Evolutionary conservation across 1,140 invertebrate genomes (phyloP), one percentile per base, ranked within the genome.

Genomic region (Sinonovacula constricta): DNA sequence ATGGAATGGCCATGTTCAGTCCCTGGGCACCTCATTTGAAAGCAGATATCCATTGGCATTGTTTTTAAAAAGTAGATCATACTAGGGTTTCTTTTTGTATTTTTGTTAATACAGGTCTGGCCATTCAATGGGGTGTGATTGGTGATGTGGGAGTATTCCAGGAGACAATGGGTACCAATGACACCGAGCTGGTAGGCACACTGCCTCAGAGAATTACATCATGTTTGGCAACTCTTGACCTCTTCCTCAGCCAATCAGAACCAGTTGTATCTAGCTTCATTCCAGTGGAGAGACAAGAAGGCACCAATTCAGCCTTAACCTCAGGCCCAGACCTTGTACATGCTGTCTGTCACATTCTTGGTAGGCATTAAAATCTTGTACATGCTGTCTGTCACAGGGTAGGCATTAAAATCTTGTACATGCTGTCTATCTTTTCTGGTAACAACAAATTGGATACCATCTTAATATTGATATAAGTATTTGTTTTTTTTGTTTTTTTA

Each of bases 51-150:
- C 62, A 31, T 65, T 28, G 14, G 31, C 15, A 15, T 18, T 7
- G 22, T 36, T 2, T 34, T 39, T 36, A 2, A 34, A 22, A 1
- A 39, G 2, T 34, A 39, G 12, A 1, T 30, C 22, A 10, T 7
- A 18, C 7, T n/a, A 22, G 7, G n/a, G n/a, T 1, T n/a, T 53
- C 26, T 1, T n/a, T 36, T 39, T 33, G 18, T 31, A 12, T 70
- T 54, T 15, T n/a, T n/a, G n/a, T n/a, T n/a, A n/a, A n/a, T n/a
- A n/a, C 54, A 85, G 93, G 91, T 77, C 86, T 98, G 22, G 96
- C 97, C 30, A 96, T 99, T 81, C 98, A 99, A 90, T 99, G 98
- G 97, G 98, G 98, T 83, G 97, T 97, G 53, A 96, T 99, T 86
- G 98, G 97, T 79, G 98, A 99, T 91, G 98, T 99, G 26, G 98